These are phyloP conservation scores for Sigmodon hispidus DNA, from an alignment of 2,113 vertebrate genomes.

Conservation along the genomic window DNA sequence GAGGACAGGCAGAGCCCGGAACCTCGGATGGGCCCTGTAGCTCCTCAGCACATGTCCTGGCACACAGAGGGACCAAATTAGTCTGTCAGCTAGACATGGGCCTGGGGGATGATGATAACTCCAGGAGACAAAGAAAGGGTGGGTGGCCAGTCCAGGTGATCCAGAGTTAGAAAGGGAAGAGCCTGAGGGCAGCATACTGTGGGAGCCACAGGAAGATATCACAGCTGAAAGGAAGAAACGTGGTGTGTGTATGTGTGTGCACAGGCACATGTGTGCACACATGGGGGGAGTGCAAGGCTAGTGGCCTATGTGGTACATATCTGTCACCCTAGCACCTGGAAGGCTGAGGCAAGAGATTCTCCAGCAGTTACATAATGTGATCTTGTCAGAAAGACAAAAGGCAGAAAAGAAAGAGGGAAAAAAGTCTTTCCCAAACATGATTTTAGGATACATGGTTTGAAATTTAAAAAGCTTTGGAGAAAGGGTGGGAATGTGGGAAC, in stretches of 20 bases:
- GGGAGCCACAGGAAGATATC: not conserved
- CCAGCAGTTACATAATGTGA: not conserved
- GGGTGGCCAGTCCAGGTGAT: not conserved
- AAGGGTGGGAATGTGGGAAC: not conserved
- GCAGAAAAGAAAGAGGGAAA: not conserved
- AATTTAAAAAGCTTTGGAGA: slow-evolving; percentile 18
- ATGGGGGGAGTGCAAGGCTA: not conserved
- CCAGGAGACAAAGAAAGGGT: not conserved
- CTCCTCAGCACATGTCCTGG: not conserved
- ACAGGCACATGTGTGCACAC: no score
- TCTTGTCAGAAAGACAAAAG: not conserved
- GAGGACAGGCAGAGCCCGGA: not conserved
- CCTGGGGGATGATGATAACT: not conserved
- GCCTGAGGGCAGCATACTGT: rapidly evolving
- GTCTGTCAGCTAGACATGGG: not conserved
- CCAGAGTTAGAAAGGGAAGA: not conserved
- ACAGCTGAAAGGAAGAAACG: not conserved
- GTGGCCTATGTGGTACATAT: not conserved
- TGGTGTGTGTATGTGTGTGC: no score
- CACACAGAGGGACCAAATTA: not conserved
- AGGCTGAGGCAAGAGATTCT: not conserved
- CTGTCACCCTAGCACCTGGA: not conserved
- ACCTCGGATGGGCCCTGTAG: not conserved
- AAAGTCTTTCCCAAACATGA: not conserved
- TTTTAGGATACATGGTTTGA: slow-evolving; percentile 7